Percentiles rank a stretch among this genome's conserved stretches.
Evolutionary conservation across 2,797 vertebrate species (phyloP).

Genomic region (Sebastolobus alascanus): DNA sequence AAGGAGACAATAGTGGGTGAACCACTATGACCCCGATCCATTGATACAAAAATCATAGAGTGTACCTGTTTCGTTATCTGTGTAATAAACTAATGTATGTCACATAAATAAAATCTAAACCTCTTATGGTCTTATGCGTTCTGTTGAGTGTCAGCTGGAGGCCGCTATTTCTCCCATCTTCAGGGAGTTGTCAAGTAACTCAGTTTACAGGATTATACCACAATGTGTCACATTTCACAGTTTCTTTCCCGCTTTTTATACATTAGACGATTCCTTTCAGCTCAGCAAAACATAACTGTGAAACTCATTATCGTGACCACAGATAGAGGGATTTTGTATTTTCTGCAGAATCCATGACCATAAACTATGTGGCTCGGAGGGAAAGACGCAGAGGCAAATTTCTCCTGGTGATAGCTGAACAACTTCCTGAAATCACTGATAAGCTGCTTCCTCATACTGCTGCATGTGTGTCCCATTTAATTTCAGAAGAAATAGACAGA

Average conservation of each 20-base stretch:
- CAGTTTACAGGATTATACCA: not conserved
- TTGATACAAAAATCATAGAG: not conserved
- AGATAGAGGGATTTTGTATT: not conserved
- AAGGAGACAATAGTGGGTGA: not conserved
- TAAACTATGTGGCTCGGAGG: not conserved
- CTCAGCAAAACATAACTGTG: not conserved
- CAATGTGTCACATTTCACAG: not conserved
- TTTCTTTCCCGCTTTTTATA: not conserved
- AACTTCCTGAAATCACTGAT: conserved; percentile 47
- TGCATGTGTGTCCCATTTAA: not conserved
- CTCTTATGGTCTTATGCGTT: not conserved
- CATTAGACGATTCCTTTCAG: not conserved
- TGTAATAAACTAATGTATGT: conserved; percentile 50
- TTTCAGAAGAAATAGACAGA: not conserved
- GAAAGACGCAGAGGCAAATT: not conserved
- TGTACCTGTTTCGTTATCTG: conserved; percentile 16
- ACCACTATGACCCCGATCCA: not conserved
- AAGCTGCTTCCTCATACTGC: conserved; percentile 38
- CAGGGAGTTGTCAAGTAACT: not conserved
- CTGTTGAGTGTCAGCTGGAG: conserved; percentile 17
- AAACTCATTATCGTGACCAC: not conserved
- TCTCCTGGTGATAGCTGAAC: conserved; percentile 23
- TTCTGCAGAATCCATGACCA: not conserved
- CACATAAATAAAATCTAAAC: not conserved
- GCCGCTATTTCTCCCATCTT: not conserved